phyloP scores from a whole-genome alignment of 1,140 invertebrate genomes.

The Aphidius gifuensis region DNA sequence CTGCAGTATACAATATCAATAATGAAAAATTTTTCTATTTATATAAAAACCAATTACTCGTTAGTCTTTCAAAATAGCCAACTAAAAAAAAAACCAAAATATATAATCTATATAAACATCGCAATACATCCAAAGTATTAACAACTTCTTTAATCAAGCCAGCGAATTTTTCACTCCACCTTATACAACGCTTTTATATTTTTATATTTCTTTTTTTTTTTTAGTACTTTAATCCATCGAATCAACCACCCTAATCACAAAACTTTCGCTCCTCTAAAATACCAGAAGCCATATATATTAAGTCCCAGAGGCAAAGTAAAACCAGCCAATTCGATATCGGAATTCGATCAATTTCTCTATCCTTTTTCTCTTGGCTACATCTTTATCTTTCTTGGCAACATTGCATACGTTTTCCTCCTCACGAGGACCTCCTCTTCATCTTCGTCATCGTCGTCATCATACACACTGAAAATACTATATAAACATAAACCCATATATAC shows the following conservation, averaged over 20 bases:
- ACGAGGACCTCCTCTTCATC: background rate
- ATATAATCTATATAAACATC: background rate
- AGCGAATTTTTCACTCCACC: background rate
- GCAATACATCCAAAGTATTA: slow-evolving; percentile 4
- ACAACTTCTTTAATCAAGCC: slow-evolving; percentile 25
- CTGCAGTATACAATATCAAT: too few species aligned
- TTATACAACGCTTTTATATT: too few species aligned
- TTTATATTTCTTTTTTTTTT: background rate
- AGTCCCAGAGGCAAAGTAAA: background rate
- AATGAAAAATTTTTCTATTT: too few species aligned
- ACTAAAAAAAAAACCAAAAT: background rate
- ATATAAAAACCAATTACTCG: too few species aligned
- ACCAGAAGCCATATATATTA: slow-evolving; percentile 22
- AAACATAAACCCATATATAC: too few species aligned
- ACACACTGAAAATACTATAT: slow-evolving; percentile 28
- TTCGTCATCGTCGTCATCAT: background rate
- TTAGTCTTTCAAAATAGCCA: background rate
- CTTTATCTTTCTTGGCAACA: slow-evolving; percentile 4
- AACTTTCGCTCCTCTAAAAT: slow-evolving; percentile 23
- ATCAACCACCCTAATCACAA: slow-evolving; percentile 22
- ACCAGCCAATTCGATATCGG: slow-evolving; percentile 47
- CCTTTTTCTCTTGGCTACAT: slow-evolving; percentile 15
- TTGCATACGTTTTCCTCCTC: background rate
- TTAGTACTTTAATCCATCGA: slow-evolving; percentile 12
- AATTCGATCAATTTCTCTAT: slow-evolving; percentile 51